Evolutionary conservation across 1,140 invertebrate genomes (phyloP), one percentile per base, ranked within the genome.

Genomic region (Pogonomyrmex californicus): DNA sequence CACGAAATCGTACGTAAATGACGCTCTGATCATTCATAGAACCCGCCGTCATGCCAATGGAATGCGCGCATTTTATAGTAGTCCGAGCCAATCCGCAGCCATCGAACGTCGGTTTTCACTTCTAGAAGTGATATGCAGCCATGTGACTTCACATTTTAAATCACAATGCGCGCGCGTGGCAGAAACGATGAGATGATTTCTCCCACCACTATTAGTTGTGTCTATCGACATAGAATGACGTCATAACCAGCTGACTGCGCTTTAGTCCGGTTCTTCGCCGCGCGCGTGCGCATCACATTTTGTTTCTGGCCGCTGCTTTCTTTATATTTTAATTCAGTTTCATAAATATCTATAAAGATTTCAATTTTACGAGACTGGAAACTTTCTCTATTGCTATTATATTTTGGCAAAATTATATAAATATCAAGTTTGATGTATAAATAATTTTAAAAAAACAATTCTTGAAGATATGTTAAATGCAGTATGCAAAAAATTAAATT

Each of bases 11-110:
- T 87, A 85, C 75, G 73, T 81, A 88, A 92, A 89, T 94, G 93
- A 94, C 93, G 92, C 92, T 87, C 91, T 92, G 92, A 92, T 94
- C 94, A 94, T 95, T 95, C 94, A 94, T 91, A 92, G 91, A 93
- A 91, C 90, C 88, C 88, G 77, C 81, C 91, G 93, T 94, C 93
- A 94, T 94, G 92, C 91, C 87, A 88, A 75, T 92, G 92, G 94
- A 95, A 95, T 94, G 93, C 91, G 90, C 89, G 87, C 85, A 92
- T 92, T 23, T 23, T 86, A 90, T 92, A 90, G 90, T 90, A 60
- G 47, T 65, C 73, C 60, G 56, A 51, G 49, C 91, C 91, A 91
- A 91, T 89, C 88, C 56, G 75, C 62, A 70, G 0, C 3, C 47
- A 76, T 58, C 17, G 38, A 81, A 66, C 79, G 66, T 88, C 89